A percentile compares a stretch with the other conserved stretches of the same genome.
Evolutionary conservation across 1,140 invertebrate species (phyloP).

Genomic region (Drosophila obscura): DNA sequence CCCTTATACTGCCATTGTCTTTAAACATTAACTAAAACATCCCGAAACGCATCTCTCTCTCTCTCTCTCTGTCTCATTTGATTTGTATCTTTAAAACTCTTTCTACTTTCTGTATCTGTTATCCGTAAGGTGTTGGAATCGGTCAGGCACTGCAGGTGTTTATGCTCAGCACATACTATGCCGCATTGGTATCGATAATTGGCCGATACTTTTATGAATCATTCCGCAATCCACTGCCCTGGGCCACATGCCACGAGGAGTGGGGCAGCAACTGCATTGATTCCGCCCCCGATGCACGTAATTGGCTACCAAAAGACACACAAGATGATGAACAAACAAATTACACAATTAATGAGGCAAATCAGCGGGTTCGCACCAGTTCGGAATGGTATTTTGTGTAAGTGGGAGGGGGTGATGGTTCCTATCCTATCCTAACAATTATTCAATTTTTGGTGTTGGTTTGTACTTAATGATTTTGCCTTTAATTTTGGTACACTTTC

Average conservation of each 20-base stretch:
- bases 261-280: conserved; percentile 85
- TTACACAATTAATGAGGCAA: conserved; percentile 15
- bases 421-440: background rate
- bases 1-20: too few species aligned
- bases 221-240: conserved; percentile 86
- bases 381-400: conserved; percentile 87
- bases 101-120: conserved; percentile 24
- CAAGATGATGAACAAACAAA: conserved; percentile 20
- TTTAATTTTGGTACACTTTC: background rate
- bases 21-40: too few species aligned
- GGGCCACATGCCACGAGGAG: conserved; percentile 86
- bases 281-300: conserved; percentile 46
- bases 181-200: conserved; percentile 89
- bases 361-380: conserved; percentile 84
- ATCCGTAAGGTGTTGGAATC: conserved; percentile 88
- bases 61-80: conserved; percentile 12
- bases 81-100: conserved; percentile 32
- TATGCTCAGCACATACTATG: conserved; percentile 89
- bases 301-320: conserved; percentile 22
- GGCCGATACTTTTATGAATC: conserved; percentile 88
- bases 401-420: conserved; percentile 61
- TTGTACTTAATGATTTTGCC: background rate
- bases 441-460: conserved; percentile 28
- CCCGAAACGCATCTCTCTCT: background rate
- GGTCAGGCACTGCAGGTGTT: conserved; percentile 90